These are phyloP conservation scores for Cistogaster globosa DNA, from an alignment of 2,888 invertebrate species.

Conservation along the genomic window DNA sequence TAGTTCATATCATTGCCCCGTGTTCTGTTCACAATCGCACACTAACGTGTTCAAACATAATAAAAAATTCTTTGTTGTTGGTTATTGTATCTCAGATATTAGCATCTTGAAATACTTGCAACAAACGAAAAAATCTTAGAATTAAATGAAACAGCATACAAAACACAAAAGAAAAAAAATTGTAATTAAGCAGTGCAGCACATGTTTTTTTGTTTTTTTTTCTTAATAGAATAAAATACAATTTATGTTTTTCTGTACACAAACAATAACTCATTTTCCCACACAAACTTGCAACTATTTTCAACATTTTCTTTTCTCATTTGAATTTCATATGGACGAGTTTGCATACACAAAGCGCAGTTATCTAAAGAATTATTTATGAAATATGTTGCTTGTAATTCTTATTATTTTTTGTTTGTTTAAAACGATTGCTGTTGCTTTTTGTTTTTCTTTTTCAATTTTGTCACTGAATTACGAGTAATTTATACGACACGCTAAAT, in stretches of 20 bases:
- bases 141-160: conserved; percentile 3
- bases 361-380: conserved; percentile 51
- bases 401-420: conserved; percentile 3
- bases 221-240: conserved; percentile 51
- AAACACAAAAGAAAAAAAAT: conserved; percentile 42
- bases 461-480: background rate
- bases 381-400: conserved; percentile 35
- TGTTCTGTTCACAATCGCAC: background rate
- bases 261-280: background rate
- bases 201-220: conserved; percentile 68
- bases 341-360: background rate
- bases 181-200: conserved; percentile 61
- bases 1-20: background rate
- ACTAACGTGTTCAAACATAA: background rate
- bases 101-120: conserved; percentile 24
- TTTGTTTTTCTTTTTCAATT: background rate
- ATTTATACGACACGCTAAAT: background rate
- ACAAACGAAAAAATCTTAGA: conserved; percentile 8
- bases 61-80: background rate
- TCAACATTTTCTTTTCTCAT: conserved; percentile 1
- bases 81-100: background rate
- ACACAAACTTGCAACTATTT: background rate
- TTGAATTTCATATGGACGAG: background rate
- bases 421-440: conserved; percentile 1
- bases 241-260: conserved; percentile 37